A percentile compares a stretch with the other conserved stretches of the same genome.
These are phyloP conservation scores for Lithosia quadra DNA, from an alignment of 2,888 invertebrate genomes.

Conservation along the genomic window DNA sequence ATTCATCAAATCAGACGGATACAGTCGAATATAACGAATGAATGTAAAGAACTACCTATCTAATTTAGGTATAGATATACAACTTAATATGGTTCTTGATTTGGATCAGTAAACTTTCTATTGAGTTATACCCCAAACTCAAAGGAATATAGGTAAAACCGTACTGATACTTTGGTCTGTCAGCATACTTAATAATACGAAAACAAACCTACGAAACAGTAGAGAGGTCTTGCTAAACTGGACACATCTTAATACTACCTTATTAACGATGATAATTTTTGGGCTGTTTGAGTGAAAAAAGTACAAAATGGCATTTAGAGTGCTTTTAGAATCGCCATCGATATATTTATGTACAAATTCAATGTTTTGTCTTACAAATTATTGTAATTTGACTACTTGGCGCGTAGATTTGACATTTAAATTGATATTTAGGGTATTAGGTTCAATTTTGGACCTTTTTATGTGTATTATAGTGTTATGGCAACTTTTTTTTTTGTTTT, in stretches of 20 bases:
- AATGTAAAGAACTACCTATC: too few relatives aligned
- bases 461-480: slow-evolving; percentile 8
- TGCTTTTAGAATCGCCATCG: slow-evolving; percentile 79
- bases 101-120: too few relatives aligned
- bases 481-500: not conserved
- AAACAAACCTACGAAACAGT: slow-evolving; percentile 10
- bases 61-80: too few relatives aligned
- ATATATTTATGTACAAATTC: slow-evolving; percentile 81
- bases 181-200: not conserved
- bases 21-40: too few relatives aligned
- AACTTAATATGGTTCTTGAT: too few relatives aligned
- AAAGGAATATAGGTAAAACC: not conserved
- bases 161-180: too few relatives aligned
- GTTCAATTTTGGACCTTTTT: slow-evolving; percentile 7
- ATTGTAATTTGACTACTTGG: slow-evolving; percentile 53
- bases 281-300: slow-evolving; percentile 73
- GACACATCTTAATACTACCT: slow-evolving; percentile 63
- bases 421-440: slow-evolving; percentile 37
- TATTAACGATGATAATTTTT: slow-evolving; percentile 83
- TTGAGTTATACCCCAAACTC: not conserved
- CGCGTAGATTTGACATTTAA: slow-evolving; percentile 45
- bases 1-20: too few relatives aligned
- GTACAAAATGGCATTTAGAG: slow-evolving; percentile 76
- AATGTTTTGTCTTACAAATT: slow-evolving; percentile 60
- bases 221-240: slow-evolving; percentile 54